Percentiles rank a stretch among this genome's conserved stretches.
Evolutionary conservation across 2,113 vertebrate genomes (phyloP).

Genomic region (Anser brachyrhynchus): DNA sequence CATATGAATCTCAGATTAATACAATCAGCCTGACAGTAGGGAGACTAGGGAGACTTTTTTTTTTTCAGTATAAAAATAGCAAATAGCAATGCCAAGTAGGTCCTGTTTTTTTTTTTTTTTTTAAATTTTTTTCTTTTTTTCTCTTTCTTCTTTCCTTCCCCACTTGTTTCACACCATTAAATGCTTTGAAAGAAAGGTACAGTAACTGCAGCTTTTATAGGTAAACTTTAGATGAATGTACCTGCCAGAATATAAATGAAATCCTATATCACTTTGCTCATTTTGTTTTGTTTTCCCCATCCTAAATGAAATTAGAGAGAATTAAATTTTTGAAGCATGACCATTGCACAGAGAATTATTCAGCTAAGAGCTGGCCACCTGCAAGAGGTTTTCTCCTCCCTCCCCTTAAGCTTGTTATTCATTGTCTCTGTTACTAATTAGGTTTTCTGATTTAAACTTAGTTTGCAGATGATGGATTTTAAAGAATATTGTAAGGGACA

Average conservation of each 20-base stretch:
- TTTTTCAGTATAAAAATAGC: not conserved
- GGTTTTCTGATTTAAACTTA: conserved; percentile 70
- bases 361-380: conserved; percentile 58
- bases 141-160: not conserved
- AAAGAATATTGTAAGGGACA: conserved; percentile 50
- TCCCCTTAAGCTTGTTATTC: conserved; percentile 61
- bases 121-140: not conserved
- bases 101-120: not conserved
- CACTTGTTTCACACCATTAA: conserved; percentile 46
- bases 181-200: conserved; percentile 25
- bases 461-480: conserved; percentile 73
- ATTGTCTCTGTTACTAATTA: conserved; percentile 75
- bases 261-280: conserved; percentile 59
- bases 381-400: conserved; percentile 46
- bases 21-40: conserved; percentile 47
- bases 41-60: not conserved
- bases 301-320: conserved; percentile 74
- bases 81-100: not conserved
- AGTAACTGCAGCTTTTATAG: conserved; percentile 21
- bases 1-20: conserved; percentile 59
- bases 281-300: conserved; percentile 54
- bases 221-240: conserved; percentile 67
- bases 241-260: conserved; percentile 69
- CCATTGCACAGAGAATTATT: conserved; percentile 47
- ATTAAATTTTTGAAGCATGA: conserved; percentile 76